Evolutionary conservation across 1,140 invertebrate genomes (phyloP).

Genomic region (Panulirus ornatus): DNA sequence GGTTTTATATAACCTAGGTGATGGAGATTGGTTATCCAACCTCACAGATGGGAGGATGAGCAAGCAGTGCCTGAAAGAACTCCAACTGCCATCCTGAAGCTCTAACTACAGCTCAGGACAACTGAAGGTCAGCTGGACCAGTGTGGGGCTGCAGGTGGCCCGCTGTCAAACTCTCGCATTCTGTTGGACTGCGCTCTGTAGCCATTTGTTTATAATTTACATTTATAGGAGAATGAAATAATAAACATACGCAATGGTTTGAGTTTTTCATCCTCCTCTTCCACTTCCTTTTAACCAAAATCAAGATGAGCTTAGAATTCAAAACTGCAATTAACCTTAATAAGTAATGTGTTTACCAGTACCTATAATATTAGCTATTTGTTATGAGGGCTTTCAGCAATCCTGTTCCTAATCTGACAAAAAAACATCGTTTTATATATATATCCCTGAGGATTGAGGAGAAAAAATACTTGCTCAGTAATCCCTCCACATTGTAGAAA

Average conservation of each 20-base stretch:
- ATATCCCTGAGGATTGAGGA: too few species aligned
- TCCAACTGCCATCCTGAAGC: neutral
- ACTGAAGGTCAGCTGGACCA: conserved; percentile 22
- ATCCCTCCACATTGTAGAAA: too few species aligned
- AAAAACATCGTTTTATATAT: too few species aligned
- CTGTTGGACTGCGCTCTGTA: conserved; percentile 60
- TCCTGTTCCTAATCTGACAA: too few species aligned
- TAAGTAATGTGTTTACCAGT: too few species aligned
- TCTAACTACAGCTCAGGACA: neutral
- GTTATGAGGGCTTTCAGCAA: too few species aligned
- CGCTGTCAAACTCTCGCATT: conserved; percentile 42
- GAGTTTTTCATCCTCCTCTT: conserved; percentile 29
- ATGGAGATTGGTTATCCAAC: neutral
- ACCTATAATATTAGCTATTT: too few species aligned
- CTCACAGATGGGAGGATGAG: neutral
- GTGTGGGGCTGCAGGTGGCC: neutral
- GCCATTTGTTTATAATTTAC: conserved; percentile 66
- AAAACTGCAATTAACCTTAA: too few species aligned
- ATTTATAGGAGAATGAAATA: conserved; percentile 72
- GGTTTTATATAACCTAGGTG: neutral
- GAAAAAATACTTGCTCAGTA: too few species aligned
- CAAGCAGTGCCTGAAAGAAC: neutral
- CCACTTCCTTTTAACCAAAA: too few species aligned
- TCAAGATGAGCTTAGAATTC: too few species aligned
- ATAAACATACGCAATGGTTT: conserved; percentile 66